Percentiles rank a stretch among this genome's conserved stretches.
Evolutionary conservation across 2,888 invertebrate genomes (phyloP).

Genomic region (Rosalia funebris): DNA sequence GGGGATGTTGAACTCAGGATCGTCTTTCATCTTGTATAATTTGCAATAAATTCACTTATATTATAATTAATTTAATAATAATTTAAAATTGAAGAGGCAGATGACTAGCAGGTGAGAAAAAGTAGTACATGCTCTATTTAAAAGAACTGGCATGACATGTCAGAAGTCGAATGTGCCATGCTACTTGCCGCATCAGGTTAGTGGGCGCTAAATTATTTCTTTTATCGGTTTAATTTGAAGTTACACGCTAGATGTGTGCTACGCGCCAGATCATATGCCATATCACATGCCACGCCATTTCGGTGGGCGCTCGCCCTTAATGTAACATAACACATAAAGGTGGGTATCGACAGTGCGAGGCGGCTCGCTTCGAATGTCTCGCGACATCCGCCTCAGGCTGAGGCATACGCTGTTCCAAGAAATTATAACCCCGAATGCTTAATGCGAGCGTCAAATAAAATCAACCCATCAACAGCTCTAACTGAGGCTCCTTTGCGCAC

Average conservation of each 20-base stretch:
- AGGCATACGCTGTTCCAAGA: too few relatives aligned
- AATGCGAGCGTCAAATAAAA: too few relatives aligned
- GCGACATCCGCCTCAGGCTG: too few relatives aligned
- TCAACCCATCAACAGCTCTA: too few relatives aligned
- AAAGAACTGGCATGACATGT: neutral
- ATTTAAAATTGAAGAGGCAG: neutral
- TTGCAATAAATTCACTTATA: neutral
- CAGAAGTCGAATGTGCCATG: neutral
- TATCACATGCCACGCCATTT: neutral
- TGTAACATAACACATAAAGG: too few relatives aligned
- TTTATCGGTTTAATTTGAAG: conserved; percentile 1
- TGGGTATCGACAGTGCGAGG: too few relatives aligned
- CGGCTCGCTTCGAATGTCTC: too few relatives aligned
- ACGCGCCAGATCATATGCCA: neutral
- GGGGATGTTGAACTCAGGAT: neutral
- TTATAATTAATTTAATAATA: too few relatives aligned
- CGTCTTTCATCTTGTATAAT: neutral
- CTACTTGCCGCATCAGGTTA: neutral
- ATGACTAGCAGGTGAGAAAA: neutral
- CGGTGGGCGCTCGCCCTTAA: neutral
- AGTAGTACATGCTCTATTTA: neutral
- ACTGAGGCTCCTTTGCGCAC: too few relatives aligned
- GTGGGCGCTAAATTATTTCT: neutral
- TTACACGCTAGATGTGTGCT: neutral
- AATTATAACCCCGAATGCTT: too few relatives aligned